These are phyloP conservation scores for Aphodius sticticus DNA, from an alignment of 2,888 invertebrate genomes.

Conservation along the genomic window DNA sequence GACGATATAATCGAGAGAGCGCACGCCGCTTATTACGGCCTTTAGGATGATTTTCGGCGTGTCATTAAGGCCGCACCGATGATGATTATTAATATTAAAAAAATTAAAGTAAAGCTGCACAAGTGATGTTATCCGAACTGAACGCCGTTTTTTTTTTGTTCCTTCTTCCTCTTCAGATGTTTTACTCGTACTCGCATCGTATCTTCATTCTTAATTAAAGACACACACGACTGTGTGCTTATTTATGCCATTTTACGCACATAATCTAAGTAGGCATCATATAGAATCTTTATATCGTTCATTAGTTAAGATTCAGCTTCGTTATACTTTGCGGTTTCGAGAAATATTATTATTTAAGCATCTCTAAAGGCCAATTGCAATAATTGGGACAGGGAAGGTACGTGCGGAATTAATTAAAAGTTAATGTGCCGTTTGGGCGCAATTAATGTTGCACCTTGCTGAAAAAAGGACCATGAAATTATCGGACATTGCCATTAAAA, in stretches of 20 bases:
- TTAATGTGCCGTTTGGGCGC: too few relatives aligned
- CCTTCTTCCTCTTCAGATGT: neutral
- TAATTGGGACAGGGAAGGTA: too few relatives aligned
- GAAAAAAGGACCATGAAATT: too few relatives aligned
- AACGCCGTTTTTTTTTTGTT: neutral
- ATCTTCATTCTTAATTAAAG: neutral
- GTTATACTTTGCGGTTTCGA: too few relatives aligned
- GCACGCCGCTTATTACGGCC: conserved; percentile 30
- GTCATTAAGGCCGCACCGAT: conserved; percentile 23
- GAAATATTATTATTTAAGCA: too few relatives aligned
- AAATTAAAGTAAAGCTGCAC: conserved; percentile 30
- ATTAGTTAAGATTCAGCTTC: too few relatives aligned
- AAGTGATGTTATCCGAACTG: conserved; percentile 4
- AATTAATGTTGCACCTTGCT: too few relatives aligned
- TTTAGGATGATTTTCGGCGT: conserved; percentile 27
- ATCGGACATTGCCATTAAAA: too few relatives aligned
- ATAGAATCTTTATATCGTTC: too few relatives aligned
- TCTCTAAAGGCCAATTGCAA: too few relatives aligned
- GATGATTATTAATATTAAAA: conserved; percentile 33
- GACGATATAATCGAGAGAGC: conserved; percentile 29
- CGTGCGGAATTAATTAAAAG: too few relatives aligned
- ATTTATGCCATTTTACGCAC: neutral
- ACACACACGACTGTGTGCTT: neutral
- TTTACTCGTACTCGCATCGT: neutral
- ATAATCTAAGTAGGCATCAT: neutral